phyloP scores from a whole-genome alignment of 1,140 invertebrate species.

The Drosophila repletoides region DNA sequence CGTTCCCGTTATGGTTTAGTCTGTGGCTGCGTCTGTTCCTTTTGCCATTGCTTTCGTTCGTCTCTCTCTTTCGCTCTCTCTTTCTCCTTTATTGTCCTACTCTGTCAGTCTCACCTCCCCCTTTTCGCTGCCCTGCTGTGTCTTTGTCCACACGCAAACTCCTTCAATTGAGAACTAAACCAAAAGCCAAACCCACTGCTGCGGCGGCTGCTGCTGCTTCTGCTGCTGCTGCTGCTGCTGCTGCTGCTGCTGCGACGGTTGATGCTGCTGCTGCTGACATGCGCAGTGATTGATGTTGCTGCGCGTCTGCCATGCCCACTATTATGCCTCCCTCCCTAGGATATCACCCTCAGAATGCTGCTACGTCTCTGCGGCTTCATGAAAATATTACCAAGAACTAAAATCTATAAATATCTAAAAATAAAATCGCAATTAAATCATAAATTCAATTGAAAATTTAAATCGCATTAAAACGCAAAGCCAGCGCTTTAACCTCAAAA shows the following conservation, averaged over 20 bases:
- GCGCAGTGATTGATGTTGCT: conserved; percentile 53
- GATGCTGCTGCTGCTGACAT: conserved; percentile 37
- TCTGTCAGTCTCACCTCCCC: conserved; percentile 1
- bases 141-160: conserved; percentile 57
- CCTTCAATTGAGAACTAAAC: conserved; percentile 58
- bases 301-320: conserved; percentile 29
- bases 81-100: not conserved
- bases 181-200: conserved; percentile 28
- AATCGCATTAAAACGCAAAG: no score
- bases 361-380: conserved; percentile 13
- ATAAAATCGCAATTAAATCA: no score
- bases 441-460: no score
- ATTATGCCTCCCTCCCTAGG: not conserved
- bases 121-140: conserved; percentile 6
- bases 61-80: not conserved
- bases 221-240: conserved; percentile 16
- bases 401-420: no score
- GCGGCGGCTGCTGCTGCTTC: conserved; percentile 20
- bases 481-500: no score
- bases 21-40: conserved; percentile 1
- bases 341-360: not conserved
- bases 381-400: not conserved
- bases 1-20: conserved; percentile 8
- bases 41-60: not conserved
- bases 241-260: conserved; percentile 1